Evolutionary conservation across 2,113 vertebrate species (phyloP).

Genomic region (Silurus glanis): DNA sequence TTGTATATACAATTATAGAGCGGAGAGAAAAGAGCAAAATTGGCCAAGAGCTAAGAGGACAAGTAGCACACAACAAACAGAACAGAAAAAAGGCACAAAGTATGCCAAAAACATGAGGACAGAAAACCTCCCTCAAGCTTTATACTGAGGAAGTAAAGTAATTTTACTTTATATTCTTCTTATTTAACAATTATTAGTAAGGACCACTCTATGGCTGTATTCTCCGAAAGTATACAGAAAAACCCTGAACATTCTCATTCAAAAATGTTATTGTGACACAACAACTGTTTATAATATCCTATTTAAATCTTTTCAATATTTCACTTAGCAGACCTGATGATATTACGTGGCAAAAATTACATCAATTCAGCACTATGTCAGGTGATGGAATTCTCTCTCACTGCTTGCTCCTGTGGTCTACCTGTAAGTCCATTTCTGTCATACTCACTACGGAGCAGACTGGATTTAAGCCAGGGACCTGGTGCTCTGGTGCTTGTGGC

Average conservation of each 20-base stretch:
- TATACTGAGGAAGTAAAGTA: not conserved
- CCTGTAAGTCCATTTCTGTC: conserved; percentile 8
- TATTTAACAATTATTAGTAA: conserved; percentile 6
- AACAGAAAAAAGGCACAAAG: conserved; percentile 5
- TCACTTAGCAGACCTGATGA: not conserved
- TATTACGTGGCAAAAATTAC: not conserved
- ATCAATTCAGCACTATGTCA: not conserved
- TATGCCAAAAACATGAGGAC: not conserved
- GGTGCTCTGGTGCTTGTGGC: conserved; percentile 2
- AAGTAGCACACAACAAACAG: not conserved
- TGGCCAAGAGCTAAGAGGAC: not conserved
- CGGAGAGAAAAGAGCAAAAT: not conserved
- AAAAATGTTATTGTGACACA: not conserved
- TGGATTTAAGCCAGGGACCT: conserved; percentile 43
- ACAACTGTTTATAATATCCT: not conserved
- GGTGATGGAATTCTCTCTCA: conserved; percentile 4
- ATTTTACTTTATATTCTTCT: not conserved
- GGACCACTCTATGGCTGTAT: not conserved
- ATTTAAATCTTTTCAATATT: not conserved
- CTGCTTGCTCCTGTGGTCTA: conserved; percentile 12
- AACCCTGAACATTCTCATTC: not conserved
- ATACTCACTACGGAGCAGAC: conserved; percentile 4
- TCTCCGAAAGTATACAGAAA: not conserved
- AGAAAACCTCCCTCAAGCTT: conserved; percentile 4
- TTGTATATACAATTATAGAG: not conserved